A percentile compares a stretch with the other conserved stretches of the same genome.
Evolutionary conservation across 2,888 invertebrate species (phyloP).

Genomic region (Apotomis turbidana): DNA sequence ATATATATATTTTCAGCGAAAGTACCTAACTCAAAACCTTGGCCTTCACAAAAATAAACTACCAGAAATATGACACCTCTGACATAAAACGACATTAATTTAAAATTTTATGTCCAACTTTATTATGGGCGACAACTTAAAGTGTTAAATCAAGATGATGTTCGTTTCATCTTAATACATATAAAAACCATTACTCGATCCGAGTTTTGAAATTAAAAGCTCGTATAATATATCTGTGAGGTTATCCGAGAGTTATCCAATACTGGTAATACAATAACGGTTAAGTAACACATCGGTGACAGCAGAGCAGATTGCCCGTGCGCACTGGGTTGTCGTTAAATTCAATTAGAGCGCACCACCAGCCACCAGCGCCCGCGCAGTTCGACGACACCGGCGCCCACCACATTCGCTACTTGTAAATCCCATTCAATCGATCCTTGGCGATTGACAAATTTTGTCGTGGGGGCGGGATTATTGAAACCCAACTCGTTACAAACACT

Average conservation of each 20-base stretch:
- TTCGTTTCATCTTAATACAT: conserved; percentile 40
- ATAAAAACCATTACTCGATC: conserved; percentile 54
- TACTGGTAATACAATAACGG: conserved; percentile 55
- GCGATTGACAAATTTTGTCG: conserved; percentile 73
- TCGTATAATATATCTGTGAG: conserved; percentile 46
- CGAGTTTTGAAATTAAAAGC: conserved; percentile 57
- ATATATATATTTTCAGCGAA: conserved; percentile 15
- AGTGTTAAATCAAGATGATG: conserved; percentile 58
- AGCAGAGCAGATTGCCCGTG: conserved; percentile 62
- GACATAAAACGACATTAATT: conserved; percentile 54
- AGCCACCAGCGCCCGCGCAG: conserved; percentile 77
- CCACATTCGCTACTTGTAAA: conserved; percentile 74
- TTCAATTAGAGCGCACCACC: conserved; percentile 79
- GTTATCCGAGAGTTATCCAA: conserved; percentile 55
- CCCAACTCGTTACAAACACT: conserved; percentile 46
- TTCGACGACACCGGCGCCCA: conserved; percentile 82
- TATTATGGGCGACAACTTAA: conserved; percentile 49
- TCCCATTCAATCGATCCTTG: conserved; percentile 79
- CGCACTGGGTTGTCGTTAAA: conserved; percentile 77
- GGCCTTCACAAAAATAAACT: conserved; percentile 47
- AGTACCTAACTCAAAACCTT: conserved; percentile 23
- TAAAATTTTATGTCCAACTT: conserved; percentile 50
- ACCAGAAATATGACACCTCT: conserved; percentile 54
- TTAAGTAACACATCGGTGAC: conserved; percentile 64
- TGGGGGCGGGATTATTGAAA: conserved; percentile 69